phyloP scores from a whole-genome alignment of 2,113 vertebrate genomes.

The Cephalopterus ornatus region DNA sequence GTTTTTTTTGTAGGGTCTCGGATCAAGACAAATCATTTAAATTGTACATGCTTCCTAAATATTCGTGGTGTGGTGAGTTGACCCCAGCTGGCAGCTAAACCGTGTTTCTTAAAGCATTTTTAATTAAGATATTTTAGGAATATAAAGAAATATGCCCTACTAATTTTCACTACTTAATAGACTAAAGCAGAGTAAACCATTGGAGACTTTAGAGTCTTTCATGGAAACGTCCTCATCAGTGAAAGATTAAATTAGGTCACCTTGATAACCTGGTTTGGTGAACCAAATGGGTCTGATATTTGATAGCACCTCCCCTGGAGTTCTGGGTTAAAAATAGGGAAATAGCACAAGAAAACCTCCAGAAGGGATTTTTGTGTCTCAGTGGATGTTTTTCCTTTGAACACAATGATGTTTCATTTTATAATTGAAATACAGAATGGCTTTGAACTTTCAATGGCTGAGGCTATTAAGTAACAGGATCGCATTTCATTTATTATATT shows the following conservation, averaged over 20 bases:
- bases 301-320: neutral
- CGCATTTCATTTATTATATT: slow-evolving; percentile 43
- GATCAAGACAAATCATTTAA: neutral
- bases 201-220: neutral
- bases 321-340: slow-evolving; percentile 4
- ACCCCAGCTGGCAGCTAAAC: neutral
- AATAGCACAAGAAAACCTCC: neutral
- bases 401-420: slow-evolving; percentile 31
- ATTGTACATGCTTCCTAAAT: neutral
- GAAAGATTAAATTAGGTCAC: slow-evolving; percentile 26
- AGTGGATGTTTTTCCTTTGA: neutral
- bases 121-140: slow-evolving; percentile 1
- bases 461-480: slow-evolving; percentile 33
- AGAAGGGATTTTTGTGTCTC: slow-evolving; percentile 10
- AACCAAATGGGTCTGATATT: neutral
- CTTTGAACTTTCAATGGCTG: slow-evolving; percentile 40
- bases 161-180: neutral
- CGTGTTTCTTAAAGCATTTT: neutral
- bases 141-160: neutral
- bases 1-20: neutral
- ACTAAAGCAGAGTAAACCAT: neutral
- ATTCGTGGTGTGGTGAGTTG: neutral
- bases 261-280: slow-evolving; percentile 42
- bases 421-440: slow-evolving; percentile 17
- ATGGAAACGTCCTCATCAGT: slow-evolving; percentile 16